Conservation (phyloP, 2,113 vertebrate genomes). For the Nycticryphes semicollaris region DNA sequence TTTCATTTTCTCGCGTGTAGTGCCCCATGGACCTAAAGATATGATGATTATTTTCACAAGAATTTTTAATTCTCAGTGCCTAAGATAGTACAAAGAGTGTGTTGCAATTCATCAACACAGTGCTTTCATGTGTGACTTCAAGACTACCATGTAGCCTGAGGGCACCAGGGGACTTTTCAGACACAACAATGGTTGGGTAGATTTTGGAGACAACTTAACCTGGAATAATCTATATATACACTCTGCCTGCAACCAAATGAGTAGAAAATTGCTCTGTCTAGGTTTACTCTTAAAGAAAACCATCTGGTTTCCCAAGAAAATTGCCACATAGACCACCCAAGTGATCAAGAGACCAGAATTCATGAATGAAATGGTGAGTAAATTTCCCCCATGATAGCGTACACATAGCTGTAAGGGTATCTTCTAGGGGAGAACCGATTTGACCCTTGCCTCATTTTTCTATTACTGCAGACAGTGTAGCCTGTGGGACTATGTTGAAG, state of each 20-base stretch:
- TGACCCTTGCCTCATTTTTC: not conserved
- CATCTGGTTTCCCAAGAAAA: not conserved
- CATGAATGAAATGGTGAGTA: not conserved
- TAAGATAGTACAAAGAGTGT: not conserved
- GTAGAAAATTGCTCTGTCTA: not conserved
- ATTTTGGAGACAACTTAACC: not conserved
- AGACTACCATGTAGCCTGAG: not conserved
- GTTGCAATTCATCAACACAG: not conserved
- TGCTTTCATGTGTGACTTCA: not conserved
- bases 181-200: not conserved
- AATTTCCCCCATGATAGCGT: not conserved
- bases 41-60: not conserved
- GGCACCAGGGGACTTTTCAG: accelerated
- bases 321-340: accelerated
- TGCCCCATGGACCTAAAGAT: not conserved
- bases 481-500: not conserved
- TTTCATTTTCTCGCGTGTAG: not conserved
- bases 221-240: not conserved
- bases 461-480: not conserved
- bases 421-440: not conserved
- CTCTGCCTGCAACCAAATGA: not conserved
- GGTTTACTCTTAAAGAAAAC: not conserved
- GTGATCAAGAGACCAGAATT: not conserved
- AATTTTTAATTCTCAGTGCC: not conserved
- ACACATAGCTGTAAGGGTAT: not conserved